These are phyloP conservation scores for Ameiurus melas DNA, from an alignment of 2,113 vertebrate species.

Conservation along the genomic window DNA sequence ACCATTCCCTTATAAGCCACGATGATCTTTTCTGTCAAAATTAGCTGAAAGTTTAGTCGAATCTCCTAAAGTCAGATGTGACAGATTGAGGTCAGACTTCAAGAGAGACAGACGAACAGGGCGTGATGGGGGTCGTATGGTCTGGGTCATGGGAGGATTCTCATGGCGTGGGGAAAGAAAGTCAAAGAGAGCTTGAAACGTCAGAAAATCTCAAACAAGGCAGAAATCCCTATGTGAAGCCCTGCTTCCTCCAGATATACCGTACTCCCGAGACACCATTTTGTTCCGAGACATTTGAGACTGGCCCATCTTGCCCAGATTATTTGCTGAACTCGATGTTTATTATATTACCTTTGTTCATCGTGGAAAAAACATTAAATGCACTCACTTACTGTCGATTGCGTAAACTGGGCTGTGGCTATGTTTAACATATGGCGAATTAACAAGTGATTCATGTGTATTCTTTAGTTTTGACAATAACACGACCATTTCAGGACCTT, in stretches of 20 bases:
- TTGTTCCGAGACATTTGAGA: not conserved
- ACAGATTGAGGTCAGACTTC: slow-evolving; percentile 40
- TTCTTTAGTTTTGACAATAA: not conserved
- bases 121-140: not conserved
- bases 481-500: not conserved
- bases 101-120: not conserved
- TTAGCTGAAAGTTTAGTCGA: not conserved
- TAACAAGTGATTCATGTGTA: no score
- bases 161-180: not conserved
- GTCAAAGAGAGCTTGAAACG: not conserved
- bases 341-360: not conserved
- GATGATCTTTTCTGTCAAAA: not conserved
- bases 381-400: not conserved
- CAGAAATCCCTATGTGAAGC: not conserved
- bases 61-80: slow-evolving; percentile 8
- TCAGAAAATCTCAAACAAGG: not conserved
- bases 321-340: not conserved
- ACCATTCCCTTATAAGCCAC: not conserved
- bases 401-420: not conserved
- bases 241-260: not conserved
- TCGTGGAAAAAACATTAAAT: not conserved
- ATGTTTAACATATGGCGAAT: not conserved
- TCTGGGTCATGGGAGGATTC: not conserved
- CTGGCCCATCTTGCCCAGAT: not conserved
- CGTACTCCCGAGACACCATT: not conserved